Evolutionary conservation across 2,797 vertebrate genomes (phyloP).

Genomic region (Sparidentex hasta): DNA sequence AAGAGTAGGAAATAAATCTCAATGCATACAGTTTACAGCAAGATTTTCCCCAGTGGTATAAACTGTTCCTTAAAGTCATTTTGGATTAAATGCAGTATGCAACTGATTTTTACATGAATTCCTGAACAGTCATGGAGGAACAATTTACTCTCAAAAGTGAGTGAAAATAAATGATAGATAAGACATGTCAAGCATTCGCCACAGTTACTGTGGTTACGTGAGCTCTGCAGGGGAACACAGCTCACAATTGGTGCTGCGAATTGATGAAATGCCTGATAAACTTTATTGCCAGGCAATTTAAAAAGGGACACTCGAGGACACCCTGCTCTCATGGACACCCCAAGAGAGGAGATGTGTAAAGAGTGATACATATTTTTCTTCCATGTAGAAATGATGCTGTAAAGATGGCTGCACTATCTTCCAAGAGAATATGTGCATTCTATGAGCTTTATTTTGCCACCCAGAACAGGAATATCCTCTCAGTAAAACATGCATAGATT

Average conservation of each 20-base stretch:
- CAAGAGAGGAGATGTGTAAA: neutral
- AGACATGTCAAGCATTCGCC: neutral
- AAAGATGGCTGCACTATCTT: neutral
- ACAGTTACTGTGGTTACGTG: slow-evolving; percentile 49
- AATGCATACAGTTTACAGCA: neutral
- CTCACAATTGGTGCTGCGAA: slow-evolving; percentile 16
- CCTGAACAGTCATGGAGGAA: neutral
- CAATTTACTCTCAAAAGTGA: slow-evolving; percentile 8
- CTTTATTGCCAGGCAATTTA: slow-evolving; percentile 16
- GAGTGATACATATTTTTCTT: neutral
- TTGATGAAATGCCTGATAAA: slow-evolving; percentile 34
- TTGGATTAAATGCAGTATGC: neutral
- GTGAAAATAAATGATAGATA: neutral
- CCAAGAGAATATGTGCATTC: neutral
- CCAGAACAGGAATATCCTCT: neutral
- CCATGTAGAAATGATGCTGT: neutral
- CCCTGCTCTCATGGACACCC: neutral
- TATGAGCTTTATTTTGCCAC: neutral
- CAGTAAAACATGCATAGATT: neutral
- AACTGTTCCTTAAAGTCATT: neutral
- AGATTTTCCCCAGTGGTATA: neutral
- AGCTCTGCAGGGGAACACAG: slow-evolving; percentile 24
- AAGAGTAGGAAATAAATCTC: neutral
- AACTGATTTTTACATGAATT: neutral
- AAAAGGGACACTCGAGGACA: neutral